Conservation (phyloP, 2,888 invertebrate species). For the Chymomyza procnemis region DNA sequence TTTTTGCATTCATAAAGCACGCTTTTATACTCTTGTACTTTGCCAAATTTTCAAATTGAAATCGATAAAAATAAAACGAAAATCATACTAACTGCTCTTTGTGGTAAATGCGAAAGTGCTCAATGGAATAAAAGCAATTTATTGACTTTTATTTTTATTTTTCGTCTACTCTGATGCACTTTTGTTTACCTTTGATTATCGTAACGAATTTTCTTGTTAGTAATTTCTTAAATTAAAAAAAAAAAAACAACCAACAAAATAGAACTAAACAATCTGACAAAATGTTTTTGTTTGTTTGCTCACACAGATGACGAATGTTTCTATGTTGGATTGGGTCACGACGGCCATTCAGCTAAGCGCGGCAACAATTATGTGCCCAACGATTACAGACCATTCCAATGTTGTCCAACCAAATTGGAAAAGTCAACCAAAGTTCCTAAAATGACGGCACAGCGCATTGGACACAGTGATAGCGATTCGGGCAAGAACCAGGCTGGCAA, state of each 20-base stretch:
- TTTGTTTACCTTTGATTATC: slow-evolving; percentile 59
- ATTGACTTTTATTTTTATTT: slow-evolving; percentile 51
- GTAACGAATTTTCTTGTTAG: slow-evolving; percentile 62
- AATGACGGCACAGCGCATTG: slow-evolving; percentile 81
- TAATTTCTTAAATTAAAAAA: slow-evolving; percentile 37
- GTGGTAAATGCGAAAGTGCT: slow-evolving; percentile 53
- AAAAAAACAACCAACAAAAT: slow-evolving; percentile 23
- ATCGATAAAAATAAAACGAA: slow-evolving; percentile 41
- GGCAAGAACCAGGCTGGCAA: slow-evolving; percentile 60
- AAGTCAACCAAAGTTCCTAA: slow-evolving; percentile 89
- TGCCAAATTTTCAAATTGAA: slow-evolving; percentile 34
- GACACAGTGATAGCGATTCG: slow-evolving; percentile 69
- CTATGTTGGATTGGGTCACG: slow-evolving; percentile 96
- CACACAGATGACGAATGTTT: slow-evolving; percentile 97
- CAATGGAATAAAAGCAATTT: slow-evolving; percentile 46
- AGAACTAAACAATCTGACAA: slow-evolving; percentile 83
- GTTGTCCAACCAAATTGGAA: slow-evolving; percentile 92
- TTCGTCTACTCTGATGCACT: slow-evolving; percentile 64
- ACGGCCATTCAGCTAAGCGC: slow-evolving; percentile 78
- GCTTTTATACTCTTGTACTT: slow-evolving; percentile 52
- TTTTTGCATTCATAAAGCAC: slow-evolving; percentile 70
- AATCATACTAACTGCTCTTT: slow-evolving; percentile 68
- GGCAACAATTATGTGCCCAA: slow-evolving; percentile 79
- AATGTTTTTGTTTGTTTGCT: slow-evolving; percentile 87
- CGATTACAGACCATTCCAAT: slow-evolving; percentile 92